Conservation (phyloP, 2,888 invertebrate species). For the Calliscelio sp. region DNA sequence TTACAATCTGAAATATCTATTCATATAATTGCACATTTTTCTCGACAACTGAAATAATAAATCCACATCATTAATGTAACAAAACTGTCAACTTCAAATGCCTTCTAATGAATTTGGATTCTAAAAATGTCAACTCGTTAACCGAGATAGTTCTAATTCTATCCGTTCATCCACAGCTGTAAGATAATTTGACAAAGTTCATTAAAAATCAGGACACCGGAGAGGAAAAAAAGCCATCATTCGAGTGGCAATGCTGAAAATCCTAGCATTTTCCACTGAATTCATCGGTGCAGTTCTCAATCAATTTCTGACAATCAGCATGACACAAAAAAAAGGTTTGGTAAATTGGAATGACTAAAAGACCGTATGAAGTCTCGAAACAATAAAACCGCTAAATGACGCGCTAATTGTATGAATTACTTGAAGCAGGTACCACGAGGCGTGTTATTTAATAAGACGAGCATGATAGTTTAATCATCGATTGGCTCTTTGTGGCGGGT, state of each 20-base stretch:
- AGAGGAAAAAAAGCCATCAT: slow-evolving; percentile 12
- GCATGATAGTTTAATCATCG: slow-evolving; percentile 50
- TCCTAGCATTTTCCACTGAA: slow-evolving; percentile 11
- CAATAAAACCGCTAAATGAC: slow-evolving; percentile 43
- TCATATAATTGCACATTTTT: too few species aligned
- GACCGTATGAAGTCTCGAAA: slow-evolving; percentile 24
- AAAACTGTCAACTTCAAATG: too few species aligned
- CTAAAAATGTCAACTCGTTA: too few species aligned
- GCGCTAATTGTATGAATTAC: slow-evolving; percentile 53
- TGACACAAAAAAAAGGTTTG: slow-evolving; percentile 6
- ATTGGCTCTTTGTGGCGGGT: slow-evolving; percentile 40
- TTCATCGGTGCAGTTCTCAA: slow-evolving; percentile 25
- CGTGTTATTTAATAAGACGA: slow-evolving; percentile 47
- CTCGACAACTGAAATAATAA: too few species aligned
- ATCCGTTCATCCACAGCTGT: neutral
- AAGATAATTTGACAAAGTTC: slow-evolving; percentile 41
- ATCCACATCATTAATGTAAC: too few species aligned
- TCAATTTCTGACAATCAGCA: slow-evolving; percentile 32
- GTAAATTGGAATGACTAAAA: slow-evolving; percentile 32
- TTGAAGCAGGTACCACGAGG: neutral
- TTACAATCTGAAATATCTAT: too few species aligned
- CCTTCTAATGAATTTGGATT: too few species aligned
- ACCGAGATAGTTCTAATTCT: too few species aligned
- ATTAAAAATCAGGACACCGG: slow-evolving; percentile 28
- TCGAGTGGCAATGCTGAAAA: slow-evolving; percentile 32